Base-by-base conservation (phyloP, 2,888 invertebrate genomes). In the Odontocolon sp. region DNA sequence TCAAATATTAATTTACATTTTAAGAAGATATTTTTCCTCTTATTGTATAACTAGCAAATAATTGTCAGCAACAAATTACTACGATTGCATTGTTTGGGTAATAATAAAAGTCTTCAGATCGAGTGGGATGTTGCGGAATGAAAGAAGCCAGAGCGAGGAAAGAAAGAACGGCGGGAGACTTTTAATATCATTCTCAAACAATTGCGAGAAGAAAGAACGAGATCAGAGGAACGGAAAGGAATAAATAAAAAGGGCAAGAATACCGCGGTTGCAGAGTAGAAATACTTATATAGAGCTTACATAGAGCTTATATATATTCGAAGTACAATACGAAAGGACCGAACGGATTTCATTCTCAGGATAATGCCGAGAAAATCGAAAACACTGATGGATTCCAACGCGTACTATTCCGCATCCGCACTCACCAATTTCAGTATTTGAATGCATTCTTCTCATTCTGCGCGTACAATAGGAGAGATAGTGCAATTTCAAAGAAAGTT, bases 151-250 rank as follows among this genome's bases (percentile, higher is more conserved):
- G 26, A 56, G 61, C 42, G 36, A 54, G 18, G 9, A 54, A 31
- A 31, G 33, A 64, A 67, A 61, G 59, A 54, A 42, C 16, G 9
- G n/a, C 28, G 40, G 28, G 40, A 21, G 66, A 66, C 66, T 52
- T 75, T 64, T 70, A 75, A 75, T 75, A 75, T 57, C 33, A 59
- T 70, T 75, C 64, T 75, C 57, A 64, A 66, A 75, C 66, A 75
- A 70, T 66, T 33, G 69, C 26, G 40, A 23, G 23, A 52, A 56
- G 63, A 42, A 23, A 21, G 16, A 42, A 57, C 33, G 33, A 47
- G 54, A 45, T 31, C 9, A 45, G 28, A 8, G 6, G 16, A 36
- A 3, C n/a, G 26, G 16, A 28, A 28, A 57, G 8, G 47, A 47
- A 33, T 56, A 68, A 56, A 21, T 2, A 5, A 31, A 38, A 64